phyloP scores from a whole-genome alignment of 2,888 invertebrate species.

The Alsophila aescularia region DNA sequence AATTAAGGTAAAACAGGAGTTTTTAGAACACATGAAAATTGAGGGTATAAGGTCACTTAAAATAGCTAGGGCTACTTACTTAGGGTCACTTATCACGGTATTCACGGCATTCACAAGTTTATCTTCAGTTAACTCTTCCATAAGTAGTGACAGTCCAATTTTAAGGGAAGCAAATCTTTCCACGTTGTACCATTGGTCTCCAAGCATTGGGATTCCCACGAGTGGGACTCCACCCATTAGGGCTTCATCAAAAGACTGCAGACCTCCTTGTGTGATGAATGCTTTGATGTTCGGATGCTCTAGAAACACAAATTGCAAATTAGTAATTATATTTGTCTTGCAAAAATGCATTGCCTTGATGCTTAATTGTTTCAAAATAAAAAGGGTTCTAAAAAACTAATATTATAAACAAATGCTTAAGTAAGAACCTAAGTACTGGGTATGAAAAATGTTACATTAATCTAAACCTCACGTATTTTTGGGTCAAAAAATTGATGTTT shows the following conservation, averaged over 20 bases:
- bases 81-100: slow-evolving; percentile 41
- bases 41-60: too few relatives aligned
- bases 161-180: slow-evolving; percentile 43
- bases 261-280: slow-evolving; percentile 71
- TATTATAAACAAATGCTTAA: too few relatives aligned
- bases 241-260: slow-evolving; percentile 70
- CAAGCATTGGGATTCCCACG: slow-evolving; percentile 62
- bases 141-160: slow-evolving; percentile 45
- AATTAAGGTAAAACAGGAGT: too few relatives aligned
- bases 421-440: too few relatives aligned
- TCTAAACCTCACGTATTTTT: too few relatives aligned
- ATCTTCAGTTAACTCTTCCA: slow-evolving; percentile 44
- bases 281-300: slow-evolving; percentile 70
- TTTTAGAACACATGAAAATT: too few relatives aligned
- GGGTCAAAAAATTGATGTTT: too few relatives aligned
- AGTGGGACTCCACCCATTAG: slow-evolving; percentile 62
- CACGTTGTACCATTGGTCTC: slow-evolving; percentile 64
- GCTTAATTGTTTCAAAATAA: too few relatives aligned
- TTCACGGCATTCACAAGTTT: slow-evolving; percentile 42
- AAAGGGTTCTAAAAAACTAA: too few relatives aligned
- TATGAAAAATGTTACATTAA: too few relatives aligned
- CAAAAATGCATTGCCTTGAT: background rate
- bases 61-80: slow-evolving; percentile 34
- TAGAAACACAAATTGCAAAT: slow-evolving; percentile 32
- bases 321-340: too few relatives aligned